phyloP scores from a whole-genome alignment of 2,888 invertebrate species.

The Ochropacha duplaris region DNA sequence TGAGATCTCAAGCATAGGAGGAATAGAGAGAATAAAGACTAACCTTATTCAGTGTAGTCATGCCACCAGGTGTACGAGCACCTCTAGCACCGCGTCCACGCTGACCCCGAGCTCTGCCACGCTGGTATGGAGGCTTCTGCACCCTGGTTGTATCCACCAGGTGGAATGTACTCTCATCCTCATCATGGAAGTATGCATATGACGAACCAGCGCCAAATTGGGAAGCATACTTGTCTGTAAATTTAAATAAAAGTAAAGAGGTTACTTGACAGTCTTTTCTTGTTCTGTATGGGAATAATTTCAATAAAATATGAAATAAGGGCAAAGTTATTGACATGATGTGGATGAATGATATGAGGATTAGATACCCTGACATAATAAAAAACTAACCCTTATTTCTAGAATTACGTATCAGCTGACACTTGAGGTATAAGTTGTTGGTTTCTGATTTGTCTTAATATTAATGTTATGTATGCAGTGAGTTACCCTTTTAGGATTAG shows the following conservation, averaged over 20 bases:
- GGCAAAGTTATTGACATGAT: too few relatives aligned
- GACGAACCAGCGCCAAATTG: slow-evolving; percentile 97
- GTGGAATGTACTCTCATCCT: slow-evolving; percentile 99
- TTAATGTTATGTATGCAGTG: too few relatives aligned
- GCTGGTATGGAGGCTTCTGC: slow-evolving; percentile 95
- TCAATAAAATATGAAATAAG: too few relatives aligned
- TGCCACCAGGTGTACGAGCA: slow-evolving; percentile 86
- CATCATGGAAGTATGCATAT: slow-evolving; percentile 99
- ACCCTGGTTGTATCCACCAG: slow-evolving; percentile 96
- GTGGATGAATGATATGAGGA: too few relatives aligned
- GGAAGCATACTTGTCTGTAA: slow-evolving; percentile 93
- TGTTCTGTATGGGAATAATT: not conserved
- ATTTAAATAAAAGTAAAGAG: not conserved
- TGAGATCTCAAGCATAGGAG: not conserved
- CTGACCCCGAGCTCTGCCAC: slow-evolving; percentile 93
- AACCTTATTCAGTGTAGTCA: slow-evolving; percentile 93
- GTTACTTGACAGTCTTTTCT: not conserved
- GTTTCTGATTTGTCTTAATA: too few relatives aligned
- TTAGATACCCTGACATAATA: too few relatives aligned
- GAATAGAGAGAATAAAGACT: not conserved
- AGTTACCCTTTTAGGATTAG: too few relatives aligned
- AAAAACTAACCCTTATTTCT: too few relatives aligned
- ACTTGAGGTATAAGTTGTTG: too few relatives aligned
- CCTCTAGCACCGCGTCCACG: slow-evolving; percentile 88
- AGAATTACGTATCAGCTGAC: too few relatives aligned